These are phyloP conservation scores for Sebastes schlegelii DNA, from an alignment of 2,113 vertebrate genomes.

Conservation along the genomic window DNA sequence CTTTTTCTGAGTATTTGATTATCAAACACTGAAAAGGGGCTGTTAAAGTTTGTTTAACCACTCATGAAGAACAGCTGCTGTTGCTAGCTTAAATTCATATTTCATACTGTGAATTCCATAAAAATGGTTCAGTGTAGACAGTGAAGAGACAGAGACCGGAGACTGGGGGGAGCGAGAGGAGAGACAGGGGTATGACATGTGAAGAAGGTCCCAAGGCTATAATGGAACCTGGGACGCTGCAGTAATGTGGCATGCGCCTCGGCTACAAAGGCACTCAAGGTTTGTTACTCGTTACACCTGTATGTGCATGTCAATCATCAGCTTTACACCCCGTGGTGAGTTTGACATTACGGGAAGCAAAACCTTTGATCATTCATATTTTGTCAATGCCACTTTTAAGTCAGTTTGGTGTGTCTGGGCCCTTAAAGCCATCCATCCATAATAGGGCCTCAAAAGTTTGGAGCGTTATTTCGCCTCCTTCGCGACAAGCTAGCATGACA, in stretches of 20 bases:
- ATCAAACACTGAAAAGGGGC: constrained; percentile 10
- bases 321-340: not conserved
- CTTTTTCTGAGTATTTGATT: constrained; percentile 28
- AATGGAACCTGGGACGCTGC: too few species aligned
- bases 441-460: too few species aligned
- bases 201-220: too few species aligned
- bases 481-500: too few species aligned
- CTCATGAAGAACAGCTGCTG: constrained; percentile 8
- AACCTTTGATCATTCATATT: not conserved
- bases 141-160: too few species aligned
- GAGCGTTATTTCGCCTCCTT: too few species aligned
- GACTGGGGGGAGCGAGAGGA: too few species aligned
- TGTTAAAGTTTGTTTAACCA: constrained; percentile 5
- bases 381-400: constrained; percentile 8
- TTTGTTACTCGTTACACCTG: too few species aligned
- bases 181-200: too few species aligned
- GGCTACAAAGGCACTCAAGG: too few species aligned
- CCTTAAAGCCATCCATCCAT: too few species aligned
- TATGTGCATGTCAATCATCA: not conserved
- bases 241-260: too few species aligned
- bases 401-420: not conserved
- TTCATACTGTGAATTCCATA: not conserved
- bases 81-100: constrained; percentile 6
- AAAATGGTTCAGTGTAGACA: not conserved
- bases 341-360: not conserved